These are phyloP conservation scores for Cricetomys ansorgei DNA, from an alignment of 2,113 vertebrate genomes.

Conservation along the genomic window DNA sequence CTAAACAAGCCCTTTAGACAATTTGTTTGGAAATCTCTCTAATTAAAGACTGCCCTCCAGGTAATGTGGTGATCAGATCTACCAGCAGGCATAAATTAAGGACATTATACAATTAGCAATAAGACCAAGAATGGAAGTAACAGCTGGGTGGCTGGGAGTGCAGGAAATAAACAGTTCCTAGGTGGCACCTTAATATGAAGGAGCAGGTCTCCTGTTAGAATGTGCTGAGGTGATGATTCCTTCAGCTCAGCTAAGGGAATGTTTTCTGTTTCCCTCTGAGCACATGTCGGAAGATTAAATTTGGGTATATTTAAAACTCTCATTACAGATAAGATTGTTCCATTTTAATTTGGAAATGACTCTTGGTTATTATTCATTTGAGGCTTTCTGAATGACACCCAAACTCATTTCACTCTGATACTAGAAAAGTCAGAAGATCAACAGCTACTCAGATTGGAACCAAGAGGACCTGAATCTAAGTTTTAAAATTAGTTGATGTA, in stretches of 20 bases:
- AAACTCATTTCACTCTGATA: conserved; percentile 10
- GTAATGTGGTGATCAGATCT: conserved; percentile 89
- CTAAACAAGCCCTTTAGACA: conserved; percentile 88
- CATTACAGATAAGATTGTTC: conserved; percentile 23
- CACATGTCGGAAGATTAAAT: conserved; percentile 7
- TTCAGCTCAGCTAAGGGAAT: background rate
- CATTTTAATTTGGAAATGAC: background rate
- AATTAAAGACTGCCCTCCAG: conserved; percentile 90
- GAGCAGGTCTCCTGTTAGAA: conserved; percentile 23
- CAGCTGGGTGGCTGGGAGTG: conserved; percentile 85
- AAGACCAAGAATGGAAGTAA: conserved; percentile 88
- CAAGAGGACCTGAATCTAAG: background rate
- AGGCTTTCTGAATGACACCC: background rate
- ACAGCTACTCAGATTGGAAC: background rate
- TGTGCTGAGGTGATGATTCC: conserved; percentile 39
- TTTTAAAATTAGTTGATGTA: conserved; percentile 15
- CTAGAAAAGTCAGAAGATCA: background rate
- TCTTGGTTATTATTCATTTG: background rate
- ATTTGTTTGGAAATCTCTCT: conserved; percentile 89
- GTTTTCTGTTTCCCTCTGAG: background rate
- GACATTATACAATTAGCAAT: conserved; percentile 89
- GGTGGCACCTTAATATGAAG: conserved; percentile 77
- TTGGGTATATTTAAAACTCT: background rate
- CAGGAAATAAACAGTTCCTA: conserved; percentile 84
- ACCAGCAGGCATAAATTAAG: conserved; percentile 90